These are phyloP conservation scores for Spizella passerina DNA, from an alignment of 2,797 vertebrate genomes.

Conservation along the genomic window DNA sequence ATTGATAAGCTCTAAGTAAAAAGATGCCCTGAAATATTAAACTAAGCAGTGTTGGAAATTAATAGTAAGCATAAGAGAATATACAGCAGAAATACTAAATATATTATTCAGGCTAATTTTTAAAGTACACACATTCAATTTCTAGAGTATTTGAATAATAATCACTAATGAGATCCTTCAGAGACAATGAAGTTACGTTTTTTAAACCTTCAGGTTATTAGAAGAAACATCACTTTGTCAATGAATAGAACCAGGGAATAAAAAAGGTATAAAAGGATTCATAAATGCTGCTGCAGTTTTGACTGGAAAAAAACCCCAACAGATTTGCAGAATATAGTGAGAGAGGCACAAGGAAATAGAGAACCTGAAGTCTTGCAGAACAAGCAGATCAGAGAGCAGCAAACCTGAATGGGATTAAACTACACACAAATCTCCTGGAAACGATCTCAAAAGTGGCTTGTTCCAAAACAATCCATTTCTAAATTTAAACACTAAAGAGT, in stretches of 20 bases:
- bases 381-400: not conserved
- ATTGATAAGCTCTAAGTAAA: not conserved
- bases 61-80: not conserved
- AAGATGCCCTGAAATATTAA: not conserved
- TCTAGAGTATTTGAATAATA: not conserved
- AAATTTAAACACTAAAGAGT: slow-evolving; percentile 36
- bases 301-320: accelerated
- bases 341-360: not conserved
- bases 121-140: not conserved
- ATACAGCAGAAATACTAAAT: not conserved
- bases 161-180: not conserved
- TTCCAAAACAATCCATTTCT: slow-evolving; percentile 31
- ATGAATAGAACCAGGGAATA: not conserved
- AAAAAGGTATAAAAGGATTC: not conserved
- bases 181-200: not conserved
- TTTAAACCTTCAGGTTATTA: not conserved
- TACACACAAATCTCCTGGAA: slow-evolving; percentile 35
- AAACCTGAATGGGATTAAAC: slow-evolving; percentile 2
- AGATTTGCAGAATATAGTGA: not conserved
- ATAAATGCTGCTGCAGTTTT: not conserved
- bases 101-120: not conserved
- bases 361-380: not conserved
- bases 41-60: not conserved
- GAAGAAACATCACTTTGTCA: not conserved
- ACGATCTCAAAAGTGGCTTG: not conserved